These are phyloP conservation scores for Caenorhabditis japonica DNA, from an alignment of 2,888 invertebrate genomes.

Conservation along the genomic window DNA sequence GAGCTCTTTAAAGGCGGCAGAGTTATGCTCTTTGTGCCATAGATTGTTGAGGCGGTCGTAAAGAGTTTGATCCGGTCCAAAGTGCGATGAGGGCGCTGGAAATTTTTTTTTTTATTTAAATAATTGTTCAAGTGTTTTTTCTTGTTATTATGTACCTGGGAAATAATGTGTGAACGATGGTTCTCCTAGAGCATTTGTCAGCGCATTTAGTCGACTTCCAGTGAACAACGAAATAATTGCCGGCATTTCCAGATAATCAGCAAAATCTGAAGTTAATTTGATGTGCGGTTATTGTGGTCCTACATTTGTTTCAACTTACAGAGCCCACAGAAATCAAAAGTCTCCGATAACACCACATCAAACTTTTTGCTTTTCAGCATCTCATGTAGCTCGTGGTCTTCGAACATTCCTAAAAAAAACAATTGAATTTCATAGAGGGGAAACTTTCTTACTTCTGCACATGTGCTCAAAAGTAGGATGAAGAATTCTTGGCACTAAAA, in stretches of 20 bases:
- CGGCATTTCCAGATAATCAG: slow-evolving; percentile 36
- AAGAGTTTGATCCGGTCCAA: slow-evolving; percentile 1
- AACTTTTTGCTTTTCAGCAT: slow-evolving; percentile 23
- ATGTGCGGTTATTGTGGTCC: too few species aligned
- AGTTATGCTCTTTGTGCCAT: slow-evolving; percentile 14
- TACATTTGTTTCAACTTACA: slow-evolving; percentile 11
- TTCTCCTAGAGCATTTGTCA: slow-evolving; percentile 30
- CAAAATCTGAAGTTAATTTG: slow-evolving; percentile 42
- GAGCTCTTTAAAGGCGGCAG: slow-evolving; percentile 8
- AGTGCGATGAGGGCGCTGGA: slow-evolving; percentile 26
- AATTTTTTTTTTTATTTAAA: too few species aligned
- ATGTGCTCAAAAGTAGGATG: slow-evolving; percentile 27
- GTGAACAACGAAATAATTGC: slow-evolving; percentile 39
- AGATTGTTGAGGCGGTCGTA: slow-evolving; percentile 32
- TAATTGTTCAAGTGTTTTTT: not conserved
- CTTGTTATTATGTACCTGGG: slow-evolving; percentile 11
- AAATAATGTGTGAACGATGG: slow-evolving; percentile 42
- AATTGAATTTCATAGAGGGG: too few species aligned
- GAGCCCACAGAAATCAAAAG: slow-evolving; percentile 50
- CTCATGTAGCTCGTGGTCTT: slow-evolving; percentile 17
- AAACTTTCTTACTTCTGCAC: slow-evolving; percentile 34
- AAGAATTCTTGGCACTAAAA: slow-evolving; percentile 19
- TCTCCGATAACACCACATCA: slow-evolving; percentile 35
- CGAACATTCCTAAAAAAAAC: slow-evolving; percentile 23
- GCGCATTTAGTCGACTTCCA: slow-evolving; percentile 30